A percentile compares a stretch with the other conserved stretches of the same genome.
Conservation (phyloP, 2,113 vertebrate species). For the Oncorhynchus kisutch region DNA sequence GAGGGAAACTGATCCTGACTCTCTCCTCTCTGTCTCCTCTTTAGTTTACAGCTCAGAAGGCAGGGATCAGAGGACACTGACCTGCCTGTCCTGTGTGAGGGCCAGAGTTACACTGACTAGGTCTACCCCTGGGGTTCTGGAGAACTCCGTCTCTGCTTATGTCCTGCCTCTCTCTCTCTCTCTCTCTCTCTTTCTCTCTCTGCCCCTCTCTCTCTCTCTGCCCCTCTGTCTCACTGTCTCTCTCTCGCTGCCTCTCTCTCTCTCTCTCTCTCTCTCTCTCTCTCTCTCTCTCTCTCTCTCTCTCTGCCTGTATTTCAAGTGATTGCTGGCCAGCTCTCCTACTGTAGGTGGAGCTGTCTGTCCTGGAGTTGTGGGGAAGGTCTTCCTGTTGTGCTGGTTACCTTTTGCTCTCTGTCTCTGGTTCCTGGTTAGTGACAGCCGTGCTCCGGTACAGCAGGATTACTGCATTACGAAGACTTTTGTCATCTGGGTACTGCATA, state of each 20-base stretch:
- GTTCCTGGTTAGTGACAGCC: constrained; percentile 58
- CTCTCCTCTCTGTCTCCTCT: constrained; percentile 44
- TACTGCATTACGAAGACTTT: constrained; percentile 60
- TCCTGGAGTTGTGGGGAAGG: constrained; percentile 96
- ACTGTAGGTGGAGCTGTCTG: constrained; percentile 90
- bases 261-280: constrained; percentile 13
- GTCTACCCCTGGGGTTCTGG: constrained; percentile 33
- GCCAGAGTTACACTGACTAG: constrained; percentile 17
- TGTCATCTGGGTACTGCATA: constrained; percentile 42
- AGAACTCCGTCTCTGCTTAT: constrained; percentile 1
- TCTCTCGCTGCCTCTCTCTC: constrained; percentile 9
- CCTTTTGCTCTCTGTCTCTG: constrained; percentile 48
- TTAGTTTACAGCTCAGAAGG: constrained; percentile 41
- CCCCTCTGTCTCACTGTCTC: neutral
- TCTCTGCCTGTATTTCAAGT: constrained; percentile 55
- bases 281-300: constrained; percentile 24
- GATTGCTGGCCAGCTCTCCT: constrained; percentile 75
- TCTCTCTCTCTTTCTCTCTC: neutral
- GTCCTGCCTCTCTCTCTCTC: constrained; percentile 15
- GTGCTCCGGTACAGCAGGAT: constrained; percentile 45
- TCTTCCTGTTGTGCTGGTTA: constrained; percentile 93
- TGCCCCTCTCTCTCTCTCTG: neutral
- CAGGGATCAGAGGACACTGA: constrained; percentile 48
- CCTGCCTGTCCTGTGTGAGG: constrained; percentile 45
- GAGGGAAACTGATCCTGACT: constrained; percentile 55